Evolutionary conservation across 2,888 invertebrate species (phyloP).

Genomic region (Drosophila mimica): DNA sequence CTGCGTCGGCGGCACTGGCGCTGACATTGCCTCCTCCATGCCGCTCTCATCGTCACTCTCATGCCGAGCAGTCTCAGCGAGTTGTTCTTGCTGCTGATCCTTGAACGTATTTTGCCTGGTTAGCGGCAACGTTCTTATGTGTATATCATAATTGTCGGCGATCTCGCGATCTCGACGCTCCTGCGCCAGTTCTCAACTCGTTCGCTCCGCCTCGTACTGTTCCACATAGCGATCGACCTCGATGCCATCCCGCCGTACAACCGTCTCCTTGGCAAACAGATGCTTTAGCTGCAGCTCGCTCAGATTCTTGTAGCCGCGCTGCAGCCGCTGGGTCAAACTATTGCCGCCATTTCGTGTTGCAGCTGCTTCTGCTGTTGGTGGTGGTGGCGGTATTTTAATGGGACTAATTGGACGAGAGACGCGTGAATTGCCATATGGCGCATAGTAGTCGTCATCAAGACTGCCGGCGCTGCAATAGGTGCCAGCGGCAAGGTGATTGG

Average conservation of each 20-base stretch:
- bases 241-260: conserved; percentile 80
- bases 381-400: conserved; percentile 42
- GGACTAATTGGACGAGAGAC: conserved; percentile 72
- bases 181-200: conserved; percentile 61
- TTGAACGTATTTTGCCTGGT: conserved; percentile 68
- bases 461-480: conserved; percentile 79
- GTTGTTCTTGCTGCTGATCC: conserved; percentile 8
- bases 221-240: conserved; percentile 80
- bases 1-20: neutral
- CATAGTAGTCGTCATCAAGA: conserved; percentile 80
- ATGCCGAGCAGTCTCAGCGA: conserved; percentile 35
- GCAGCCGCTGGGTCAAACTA: conserved; percentile 76
- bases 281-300: conserved; percentile 82
- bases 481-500: conserved; percentile 25
- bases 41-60: conserved; percentile 78
- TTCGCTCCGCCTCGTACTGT: conserved; percentile 77
- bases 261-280: conserved; percentile 81
- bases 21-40: conserved; percentile 66
- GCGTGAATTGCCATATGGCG: conserved; percentile 46
- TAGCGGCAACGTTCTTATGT: conserved; percentile 66
- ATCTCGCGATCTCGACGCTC: conserved; percentile 68
- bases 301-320: conserved; percentile 82
- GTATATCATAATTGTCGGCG: conserved; percentile 78
- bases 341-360: conserved; percentile 28
- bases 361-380: neutral